These are phyloP conservation scores for Oscheius sp. DNA, from an alignment of 2,888 invertebrate species.

Conservation along the genomic window DNA sequence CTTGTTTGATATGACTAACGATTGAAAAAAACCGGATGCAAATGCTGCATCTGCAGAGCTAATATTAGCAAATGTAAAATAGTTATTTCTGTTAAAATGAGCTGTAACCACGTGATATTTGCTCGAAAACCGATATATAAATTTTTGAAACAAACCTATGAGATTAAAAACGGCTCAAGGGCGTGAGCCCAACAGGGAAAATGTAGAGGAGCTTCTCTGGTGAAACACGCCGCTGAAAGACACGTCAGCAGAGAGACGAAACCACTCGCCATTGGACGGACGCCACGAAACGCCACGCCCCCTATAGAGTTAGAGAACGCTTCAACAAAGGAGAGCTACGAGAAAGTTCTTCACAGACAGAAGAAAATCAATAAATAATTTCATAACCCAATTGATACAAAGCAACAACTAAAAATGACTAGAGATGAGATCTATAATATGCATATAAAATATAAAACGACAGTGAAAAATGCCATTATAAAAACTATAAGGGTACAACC, in stretches of 20 bases:
- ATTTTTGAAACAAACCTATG: not conserved
- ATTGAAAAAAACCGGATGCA: too few species aligned
- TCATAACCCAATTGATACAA: constrained; percentile 3
- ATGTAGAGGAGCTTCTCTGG: constrained; percentile 5
- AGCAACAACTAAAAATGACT: constrained; percentile 3
- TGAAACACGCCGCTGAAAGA: constrained; percentile 14
- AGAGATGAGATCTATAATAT: constrained; percentile 22
- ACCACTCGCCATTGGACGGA: not conserved
- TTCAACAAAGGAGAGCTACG: not conserved
- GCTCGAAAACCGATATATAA: too few species aligned
- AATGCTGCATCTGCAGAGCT: too few species aligned
- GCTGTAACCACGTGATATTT: too few species aligned
- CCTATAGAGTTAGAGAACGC: not conserved
- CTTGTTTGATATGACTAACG: too few species aligned
- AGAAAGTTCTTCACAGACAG: not conserved
- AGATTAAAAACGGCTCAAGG: constrained; percentile 11
- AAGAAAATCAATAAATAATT: not conserved
- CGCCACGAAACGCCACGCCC: constrained; percentile 2
- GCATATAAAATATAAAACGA: not conserved
- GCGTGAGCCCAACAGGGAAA: constrained; percentile 10
- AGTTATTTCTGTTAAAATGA: too few species aligned
- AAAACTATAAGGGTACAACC: not conserved
- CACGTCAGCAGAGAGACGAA: constrained; percentile 34
- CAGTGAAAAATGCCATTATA: constrained; percentile 15
- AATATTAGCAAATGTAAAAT: too few species aligned